Evolutionary conservation across 2,888 invertebrate species (phyloP).

Genomic region (Euclidia mi): DNA sequence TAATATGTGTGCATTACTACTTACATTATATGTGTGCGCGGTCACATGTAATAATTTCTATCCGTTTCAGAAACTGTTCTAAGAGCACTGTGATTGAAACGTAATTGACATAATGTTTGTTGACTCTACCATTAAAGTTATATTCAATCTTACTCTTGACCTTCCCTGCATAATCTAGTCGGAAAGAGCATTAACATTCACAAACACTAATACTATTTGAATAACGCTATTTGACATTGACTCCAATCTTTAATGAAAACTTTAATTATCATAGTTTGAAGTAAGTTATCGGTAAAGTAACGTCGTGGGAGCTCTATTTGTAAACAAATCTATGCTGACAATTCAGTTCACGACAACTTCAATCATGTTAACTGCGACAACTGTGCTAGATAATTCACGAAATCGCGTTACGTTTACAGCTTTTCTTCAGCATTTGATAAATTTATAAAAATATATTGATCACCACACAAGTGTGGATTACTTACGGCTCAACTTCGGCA

Average conservation of each 20-base stretch:
- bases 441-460: constrained; percentile 21
- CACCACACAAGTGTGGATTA: constrained; percentile 18
- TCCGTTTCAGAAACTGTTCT: neutral
- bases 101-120: neutral
- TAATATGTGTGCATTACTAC: no score
- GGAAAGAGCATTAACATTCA: constrained; percentile 20
- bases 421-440: constrained; percentile 3
- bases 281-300: constrained; percentile 15
- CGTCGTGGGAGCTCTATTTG: constrained; percentile 21
- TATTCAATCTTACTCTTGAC: constrained; percentile 26
- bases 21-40: no score
- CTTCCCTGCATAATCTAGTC: constrained; percentile 24
- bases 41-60: neutral
- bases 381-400: neutral
- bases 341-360: constrained; percentile 16
- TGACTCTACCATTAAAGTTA: neutral
- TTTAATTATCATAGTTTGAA: constrained; percentile 10
- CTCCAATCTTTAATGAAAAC: constrained; percentile 20
- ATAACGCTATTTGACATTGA: constrained; percentile 36
- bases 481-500: constrained; percentile 41
- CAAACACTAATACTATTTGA: constrained; percentile 7
- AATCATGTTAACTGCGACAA: constrained; percentile 14
- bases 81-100: neutral
- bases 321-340: constrained; percentile 23
- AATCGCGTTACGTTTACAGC: constrained; percentile 4